Evolutionary conservation across 1,140 invertebrate species (phyloP).

Genomic region (Galendromus occidentalis): DNA sequence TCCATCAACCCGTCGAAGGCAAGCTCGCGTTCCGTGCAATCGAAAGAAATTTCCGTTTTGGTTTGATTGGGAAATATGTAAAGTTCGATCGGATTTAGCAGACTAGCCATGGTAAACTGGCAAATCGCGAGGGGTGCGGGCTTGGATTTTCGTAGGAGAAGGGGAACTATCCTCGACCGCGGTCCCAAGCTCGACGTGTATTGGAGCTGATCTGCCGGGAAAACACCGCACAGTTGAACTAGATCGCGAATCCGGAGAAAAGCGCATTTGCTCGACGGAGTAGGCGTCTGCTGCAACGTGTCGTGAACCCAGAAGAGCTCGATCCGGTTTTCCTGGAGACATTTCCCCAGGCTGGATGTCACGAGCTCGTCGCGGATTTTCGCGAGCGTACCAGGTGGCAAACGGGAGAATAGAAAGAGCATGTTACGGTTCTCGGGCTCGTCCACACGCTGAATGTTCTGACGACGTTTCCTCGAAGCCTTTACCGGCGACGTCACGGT

Average conservation of each 20-base stretch:
- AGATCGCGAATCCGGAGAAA: neutral
- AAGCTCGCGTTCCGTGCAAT: neutral
- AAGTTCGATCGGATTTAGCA: neutral
- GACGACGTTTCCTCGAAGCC: neutral
- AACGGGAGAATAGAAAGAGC: neutral
- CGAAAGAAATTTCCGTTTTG: neutral
- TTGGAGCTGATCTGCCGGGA: neutral
- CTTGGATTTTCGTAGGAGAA: neutral
- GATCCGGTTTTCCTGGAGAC: conserved; percentile 1
- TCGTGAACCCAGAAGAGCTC: conserved; percentile 4
- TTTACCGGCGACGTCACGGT: neutral
- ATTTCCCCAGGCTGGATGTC: neutral
- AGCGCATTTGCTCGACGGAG: neutral
- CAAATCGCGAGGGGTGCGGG: neutral
- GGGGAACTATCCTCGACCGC: neutral
- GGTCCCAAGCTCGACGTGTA: neutral
- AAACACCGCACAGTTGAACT: neutral
- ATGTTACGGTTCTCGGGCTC: neutral
- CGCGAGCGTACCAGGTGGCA: neutral
- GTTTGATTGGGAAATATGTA: neutral
- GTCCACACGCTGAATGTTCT: neutral
- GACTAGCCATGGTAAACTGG: neutral
- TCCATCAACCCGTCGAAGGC: neutral
- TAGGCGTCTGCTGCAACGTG: neutral
- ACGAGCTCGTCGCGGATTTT: neutral